These are phyloP conservation scores for Drosophila ambigua DNA, from an alignment of 1,140 invertebrate genomes.

Conservation along the genomic window DNA sequence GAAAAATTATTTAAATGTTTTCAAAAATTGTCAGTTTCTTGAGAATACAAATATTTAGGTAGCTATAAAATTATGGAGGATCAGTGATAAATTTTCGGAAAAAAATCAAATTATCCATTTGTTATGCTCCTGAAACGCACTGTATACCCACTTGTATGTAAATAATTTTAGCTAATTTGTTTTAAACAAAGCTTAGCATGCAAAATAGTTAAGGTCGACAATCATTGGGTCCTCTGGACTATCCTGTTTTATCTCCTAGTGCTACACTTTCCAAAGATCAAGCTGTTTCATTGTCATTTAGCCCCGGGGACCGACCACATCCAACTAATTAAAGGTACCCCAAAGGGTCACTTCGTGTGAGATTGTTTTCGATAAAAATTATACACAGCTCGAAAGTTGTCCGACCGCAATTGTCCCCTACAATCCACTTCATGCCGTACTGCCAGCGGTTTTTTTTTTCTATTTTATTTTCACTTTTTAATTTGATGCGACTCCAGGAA, in stretches of 20 bases:
- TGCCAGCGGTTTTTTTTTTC: constrained; percentile 22
- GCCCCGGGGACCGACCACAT: constrained; percentile 1
- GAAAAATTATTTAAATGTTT: no score
- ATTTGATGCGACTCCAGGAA: constrained; percentile 51
- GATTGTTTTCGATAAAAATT: constrained; percentile 79
- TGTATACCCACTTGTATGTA: no score
- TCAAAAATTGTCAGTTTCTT: no score
- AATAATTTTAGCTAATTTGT: constrained; percentile 24
- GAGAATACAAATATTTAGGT: no score
- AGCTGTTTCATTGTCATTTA: constrained; percentile 10
- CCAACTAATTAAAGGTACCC: constrained; percentile 56
- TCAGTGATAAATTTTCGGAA: no score
- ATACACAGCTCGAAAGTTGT: constrained; percentile 57
- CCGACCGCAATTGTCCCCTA: constrained; percentile 34
- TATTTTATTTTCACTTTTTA: constrained; percentile 70
- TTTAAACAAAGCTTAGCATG: constrained; percentile 33
- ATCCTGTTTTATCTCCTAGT: background rate
- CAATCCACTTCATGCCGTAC: constrained; percentile 10
- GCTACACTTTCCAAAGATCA: background rate
- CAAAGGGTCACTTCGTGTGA: constrained; percentile 32
- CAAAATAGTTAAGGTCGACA: constrained; percentile 7
- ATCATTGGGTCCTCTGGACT: background rate
- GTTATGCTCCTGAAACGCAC: no score
- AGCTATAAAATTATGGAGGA: no score
- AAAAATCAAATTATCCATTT: no score